A percentile compares a stretch with the other conserved stretches of the same genome.
Evolutionary conservation across 2,888 invertebrate species (phyloP).

Genomic region (Euplexia lucipara): DNA sequence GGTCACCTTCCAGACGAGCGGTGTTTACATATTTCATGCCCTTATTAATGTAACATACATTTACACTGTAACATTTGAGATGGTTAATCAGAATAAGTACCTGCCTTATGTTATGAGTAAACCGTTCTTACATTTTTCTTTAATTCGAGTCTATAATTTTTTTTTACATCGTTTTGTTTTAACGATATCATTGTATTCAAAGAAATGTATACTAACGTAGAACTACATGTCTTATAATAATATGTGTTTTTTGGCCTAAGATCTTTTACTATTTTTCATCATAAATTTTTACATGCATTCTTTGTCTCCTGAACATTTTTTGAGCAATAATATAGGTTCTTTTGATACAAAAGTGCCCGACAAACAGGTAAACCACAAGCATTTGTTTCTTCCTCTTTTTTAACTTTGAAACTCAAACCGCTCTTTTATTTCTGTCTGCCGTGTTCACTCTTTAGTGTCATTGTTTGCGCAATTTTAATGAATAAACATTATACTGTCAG

Average conservation of each 20-base stretch:
- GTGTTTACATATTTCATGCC: constrained; percentile 44
- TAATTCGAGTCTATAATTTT: no score
- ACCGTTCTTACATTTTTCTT: neutral
- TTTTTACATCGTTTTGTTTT: no score
- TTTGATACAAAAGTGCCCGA: constrained; percentile 26
- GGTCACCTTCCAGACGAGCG: constrained; percentile 39
- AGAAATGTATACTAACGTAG: no score
- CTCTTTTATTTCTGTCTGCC: constrained; percentile 43
- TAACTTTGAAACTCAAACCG: constrained; percentile 10
- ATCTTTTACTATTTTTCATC: neutral
- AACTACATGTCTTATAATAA: no score
- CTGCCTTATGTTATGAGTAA: neutral
- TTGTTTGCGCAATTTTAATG: constrained; percentile 18
- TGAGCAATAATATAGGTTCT: neutral
- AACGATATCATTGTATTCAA: neutral
- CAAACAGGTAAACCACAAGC: constrained; percentile 32
- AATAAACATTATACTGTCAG: constrained; percentile 11
- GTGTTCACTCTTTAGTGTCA: constrained; percentile 23
- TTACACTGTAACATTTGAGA: neutral
- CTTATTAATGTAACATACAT: neutral
- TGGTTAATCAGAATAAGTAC: neutral
- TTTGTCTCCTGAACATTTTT: neutral
- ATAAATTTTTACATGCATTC: neutral
- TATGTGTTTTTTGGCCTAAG: no score
- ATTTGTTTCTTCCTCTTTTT: constrained; percentile 36